Evolutionary conservation across 1,140 invertebrate genomes (phyloP), one percentile per base, ranked within the genome.

Genomic region (Pseudomyrmex gracilis): DNA sequence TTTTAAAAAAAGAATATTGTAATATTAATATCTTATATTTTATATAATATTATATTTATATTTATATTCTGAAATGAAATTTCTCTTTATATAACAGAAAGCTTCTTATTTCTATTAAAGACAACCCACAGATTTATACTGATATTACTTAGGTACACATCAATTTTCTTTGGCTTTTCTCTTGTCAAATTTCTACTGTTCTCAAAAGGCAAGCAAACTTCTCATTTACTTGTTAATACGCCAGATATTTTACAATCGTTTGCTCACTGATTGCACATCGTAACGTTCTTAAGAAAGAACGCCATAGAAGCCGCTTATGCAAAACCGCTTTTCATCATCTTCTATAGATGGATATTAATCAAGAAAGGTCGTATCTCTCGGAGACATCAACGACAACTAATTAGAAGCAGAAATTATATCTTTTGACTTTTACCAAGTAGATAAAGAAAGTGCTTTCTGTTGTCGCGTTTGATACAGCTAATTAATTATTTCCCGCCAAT

Each of bases 321-420:
- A 57, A 76, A 58, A 73, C 55, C 7, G 55, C 22, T 34, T 68
- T 34, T 17, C n/a, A 49, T 58, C 66, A 45, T 83, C 17, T 73
- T 58, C 61, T 71, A 12, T 20, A 49, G n/a, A 24, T 67, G 83
- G 61, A 87, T 90, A 91, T 90, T 90, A 90, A 91, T 91, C 86
- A 91, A 90, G 85, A 85, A 86, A 85, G 76, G 87, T 90, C 60
- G 66, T 71, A 85, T 87, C 34, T 34, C 34, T 34, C 61, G 57
- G n/a, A 51, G 64, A 60, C 60, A 67, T 83, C 43, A 82, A 57
- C 17, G 43, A 55, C 49, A 60, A 85, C 57, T 87, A 87, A 88
- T 89, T 88, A 89, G 57, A 74, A 55, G 10, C 24, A 22, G 20
- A 15, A 71, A 55, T 57, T 51, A 24, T 74, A 47, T 17, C 34